Base-by-base conservation (phyloP, 2,113 vertebrate species). In the Zapus hudsonius region DNA sequence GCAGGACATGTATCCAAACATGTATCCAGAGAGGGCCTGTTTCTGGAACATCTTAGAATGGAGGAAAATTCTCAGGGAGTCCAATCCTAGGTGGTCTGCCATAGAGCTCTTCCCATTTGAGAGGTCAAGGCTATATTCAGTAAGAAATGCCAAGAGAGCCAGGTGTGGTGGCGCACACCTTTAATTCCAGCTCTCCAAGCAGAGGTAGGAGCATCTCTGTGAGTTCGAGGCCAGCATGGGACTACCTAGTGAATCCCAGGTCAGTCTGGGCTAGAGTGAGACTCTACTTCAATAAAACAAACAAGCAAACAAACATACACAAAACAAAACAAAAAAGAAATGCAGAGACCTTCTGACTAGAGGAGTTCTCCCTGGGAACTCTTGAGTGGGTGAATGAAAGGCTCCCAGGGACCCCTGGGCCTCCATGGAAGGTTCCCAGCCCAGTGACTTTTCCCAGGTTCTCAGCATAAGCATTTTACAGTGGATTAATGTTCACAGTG, bases 41-140 rank as follows among this genome's bases (percentile, higher is more conserved):
- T 94, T 92, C 94, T 96, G 95, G 87, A 96, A 94, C 89, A 93
- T 38, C 93, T 84, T 78, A 42, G 42, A 94, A 86, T 20, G 76
- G 75, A 89, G 73, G 59, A 80, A 66, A 73, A 81, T 61, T 94
- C 89, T 64, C 20, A 23, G 66, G 74, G 80, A 95, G 76, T 81
- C 12, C 52, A 42, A 59, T n/a, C 22, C 25, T 74, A 22, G 36
- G 47, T 63, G 86, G 80, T 78, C 72, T 63, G 66, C 27, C 64
- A 31, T 70, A 85, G 57, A 92, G 63, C 25, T 89, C 80, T 75
- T 86, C 74, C 63, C 1, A 2, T 66, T 33, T 70, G 81, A 84
- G 52, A 42, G 73, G 94, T 80, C 74, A 94, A 95, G 64, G n/a
- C 72, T 84, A 52, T 69, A 73, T 31, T 69, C 22, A n/a, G 47